These are phyloP conservation scores for Diadema setosum DNA, from an alignment of 35 echinoderm and acorn worm species.

Conservation along the genomic window DNA sequence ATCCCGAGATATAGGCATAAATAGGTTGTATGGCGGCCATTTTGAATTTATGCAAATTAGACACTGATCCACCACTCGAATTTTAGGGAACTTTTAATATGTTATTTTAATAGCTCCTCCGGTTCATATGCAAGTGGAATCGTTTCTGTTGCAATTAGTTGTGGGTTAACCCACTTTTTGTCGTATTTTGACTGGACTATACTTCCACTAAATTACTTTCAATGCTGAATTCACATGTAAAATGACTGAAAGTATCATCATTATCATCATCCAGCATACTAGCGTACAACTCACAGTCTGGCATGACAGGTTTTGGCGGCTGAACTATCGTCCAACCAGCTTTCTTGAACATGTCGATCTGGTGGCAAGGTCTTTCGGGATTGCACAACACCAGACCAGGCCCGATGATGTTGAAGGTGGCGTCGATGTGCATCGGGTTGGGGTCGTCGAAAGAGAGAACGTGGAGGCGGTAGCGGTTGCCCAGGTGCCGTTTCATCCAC, in stretches of 20 bases:
- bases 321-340: conserved; percentile 64
- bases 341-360: conserved; percentile 64
- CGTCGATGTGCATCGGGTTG: conserved; percentile 71
- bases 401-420: conserved; percentile 48
- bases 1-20: no score
- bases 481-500: conserved; percentile 67
- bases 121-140: no score
- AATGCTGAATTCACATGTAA: neutral
- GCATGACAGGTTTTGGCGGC: conserved; percentile 18
- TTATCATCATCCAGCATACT: no score
- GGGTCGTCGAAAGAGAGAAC: conserved; percentile 52
- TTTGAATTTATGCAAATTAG: no score
- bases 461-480: conserved; percentile 55
- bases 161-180: no score
- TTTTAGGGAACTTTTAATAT: no score
- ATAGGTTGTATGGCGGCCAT: no score
- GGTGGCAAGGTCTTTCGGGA: conserved; percentile 43
- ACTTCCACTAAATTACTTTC: neutral
- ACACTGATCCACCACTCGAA: no score
- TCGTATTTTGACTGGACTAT: no score
- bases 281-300: conserved; percentile 5
- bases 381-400: conserved; percentile 54
- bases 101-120: no score
- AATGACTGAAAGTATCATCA: no score
- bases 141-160: neutral